Evolutionary conservation across 2,113 vertebrate genomes (phyloP).

Genomic region (Ageneiosus marmoratus): DNA sequence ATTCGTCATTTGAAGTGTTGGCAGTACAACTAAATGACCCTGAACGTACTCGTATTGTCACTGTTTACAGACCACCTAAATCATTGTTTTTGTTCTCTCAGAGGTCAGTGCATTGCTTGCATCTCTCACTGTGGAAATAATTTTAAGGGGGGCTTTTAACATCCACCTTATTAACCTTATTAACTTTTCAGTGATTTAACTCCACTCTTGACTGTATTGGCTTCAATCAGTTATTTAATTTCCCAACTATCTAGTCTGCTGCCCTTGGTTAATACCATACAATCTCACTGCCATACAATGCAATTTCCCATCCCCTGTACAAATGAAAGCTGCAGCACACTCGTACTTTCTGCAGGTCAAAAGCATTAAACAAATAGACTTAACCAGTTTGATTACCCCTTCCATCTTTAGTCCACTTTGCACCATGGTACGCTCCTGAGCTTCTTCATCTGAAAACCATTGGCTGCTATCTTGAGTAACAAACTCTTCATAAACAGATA

Average conservation of each 20-base stretch:
- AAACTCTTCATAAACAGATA: not conserved
- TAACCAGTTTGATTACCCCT: not conserved
- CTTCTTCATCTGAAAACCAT: not conserved
- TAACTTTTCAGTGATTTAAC: not conserved
- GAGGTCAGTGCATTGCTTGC: not conserved
- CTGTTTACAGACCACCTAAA: not conserved
- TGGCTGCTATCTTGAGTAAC: not conserved
- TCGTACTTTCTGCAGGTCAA: not conserved
- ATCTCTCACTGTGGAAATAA: not conserved
- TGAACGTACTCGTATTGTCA: not conserved
- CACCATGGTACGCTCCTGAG: not conserved
- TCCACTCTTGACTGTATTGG: not conserved
- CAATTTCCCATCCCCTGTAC: not conserved
- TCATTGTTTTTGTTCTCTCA: not conserved
- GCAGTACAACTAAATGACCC: not conserved
- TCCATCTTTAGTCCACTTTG: not conserved
- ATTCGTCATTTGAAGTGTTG: not conserved
- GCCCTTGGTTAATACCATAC: not conserved
- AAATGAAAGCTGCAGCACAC: not conserved
- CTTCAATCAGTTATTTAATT: not conserved
- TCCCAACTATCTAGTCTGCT: not conserved
- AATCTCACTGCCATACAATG: not conserved
- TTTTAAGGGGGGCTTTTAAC: not conserved
- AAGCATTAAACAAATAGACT: not conserved
- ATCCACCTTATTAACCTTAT: not conserved